These are phyloP conservation scores for Callithrix jacchus DNA, from an alignment of 2,113 vertebrate species.

Conservation along the genomic window DNA sequence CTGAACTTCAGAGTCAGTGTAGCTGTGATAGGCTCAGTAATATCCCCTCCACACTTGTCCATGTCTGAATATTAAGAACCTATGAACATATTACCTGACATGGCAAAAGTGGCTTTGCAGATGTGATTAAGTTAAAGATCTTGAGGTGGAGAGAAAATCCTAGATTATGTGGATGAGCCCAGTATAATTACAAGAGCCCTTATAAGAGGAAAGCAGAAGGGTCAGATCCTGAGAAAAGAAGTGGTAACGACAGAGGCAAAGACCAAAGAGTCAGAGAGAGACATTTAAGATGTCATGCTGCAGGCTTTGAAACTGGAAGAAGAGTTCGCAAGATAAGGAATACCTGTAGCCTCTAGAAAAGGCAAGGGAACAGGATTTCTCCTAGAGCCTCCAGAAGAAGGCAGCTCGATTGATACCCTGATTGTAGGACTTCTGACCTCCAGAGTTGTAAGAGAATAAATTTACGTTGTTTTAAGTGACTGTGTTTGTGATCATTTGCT, in stretches of 20 bases:
- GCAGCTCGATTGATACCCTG: neutral
- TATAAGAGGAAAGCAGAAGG: neutral
- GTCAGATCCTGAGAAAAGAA: neutral
- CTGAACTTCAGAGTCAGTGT: neutral
- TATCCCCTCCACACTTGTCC: neutral
- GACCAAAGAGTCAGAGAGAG: neutral
- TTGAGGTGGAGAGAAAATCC: neutral
- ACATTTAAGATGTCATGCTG: rapidly evolving
- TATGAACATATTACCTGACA: neutral
- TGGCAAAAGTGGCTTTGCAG: neutral
- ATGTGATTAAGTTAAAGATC: neutral
- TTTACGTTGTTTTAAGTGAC: neutral
- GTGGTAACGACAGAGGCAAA: neutral
- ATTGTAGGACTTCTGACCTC: neutral
- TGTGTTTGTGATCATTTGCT: neutral
- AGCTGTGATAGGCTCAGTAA: neutral
- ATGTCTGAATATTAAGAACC: neutral
- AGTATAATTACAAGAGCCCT: neutral
- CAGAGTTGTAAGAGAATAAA: neutral
- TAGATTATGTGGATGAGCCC: neutral
- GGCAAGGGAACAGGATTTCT: neutral
- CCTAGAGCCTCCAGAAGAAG: neutral
- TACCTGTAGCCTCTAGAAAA: rapidly evolving
- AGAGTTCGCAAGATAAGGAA: rapidly evolving
- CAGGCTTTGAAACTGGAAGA: neutral